Conservation (phyloP, 2,113 vertebrate genomes). For the Hippotragus niger region DNA sequence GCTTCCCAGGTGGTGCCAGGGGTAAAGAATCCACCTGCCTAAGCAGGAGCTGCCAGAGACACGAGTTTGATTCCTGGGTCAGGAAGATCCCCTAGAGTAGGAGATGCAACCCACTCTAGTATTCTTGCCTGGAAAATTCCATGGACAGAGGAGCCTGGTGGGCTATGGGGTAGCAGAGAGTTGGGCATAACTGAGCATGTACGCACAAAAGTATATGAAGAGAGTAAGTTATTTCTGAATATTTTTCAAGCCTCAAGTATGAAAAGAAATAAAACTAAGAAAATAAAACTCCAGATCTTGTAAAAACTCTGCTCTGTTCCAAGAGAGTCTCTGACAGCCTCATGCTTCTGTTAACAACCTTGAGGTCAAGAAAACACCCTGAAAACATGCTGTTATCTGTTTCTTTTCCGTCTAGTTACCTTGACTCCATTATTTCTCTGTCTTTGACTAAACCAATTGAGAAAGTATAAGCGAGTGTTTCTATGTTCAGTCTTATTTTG, state of each 20-base stretch:
- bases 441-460: neutral
- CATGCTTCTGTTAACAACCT: neutral
- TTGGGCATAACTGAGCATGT: neutral
- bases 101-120: neutral
- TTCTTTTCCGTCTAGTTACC: neutral
- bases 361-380: neutral
- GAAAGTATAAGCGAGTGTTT: neutral
- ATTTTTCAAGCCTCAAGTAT: neutral
- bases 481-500: neutral
- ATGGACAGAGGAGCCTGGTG: neutral
- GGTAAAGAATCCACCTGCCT: neutral
- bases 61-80: neutral
- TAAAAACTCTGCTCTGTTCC: neutral
- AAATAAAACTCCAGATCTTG: neutral
- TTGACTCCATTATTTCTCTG: neutral
- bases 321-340: neutral
- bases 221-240: neutral
- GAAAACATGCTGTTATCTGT: neutral
- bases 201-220: neutral
- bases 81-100: neutral
- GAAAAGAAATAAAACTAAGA: neutral
- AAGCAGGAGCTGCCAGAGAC: neutral
- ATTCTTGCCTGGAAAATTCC: neutral
- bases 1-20: neutral
- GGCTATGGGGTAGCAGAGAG: neutral